Evolutionary conservation across 2,113 vertebrate species (phyloP).

Genomic region (Nerophis ophidion): DNA sequence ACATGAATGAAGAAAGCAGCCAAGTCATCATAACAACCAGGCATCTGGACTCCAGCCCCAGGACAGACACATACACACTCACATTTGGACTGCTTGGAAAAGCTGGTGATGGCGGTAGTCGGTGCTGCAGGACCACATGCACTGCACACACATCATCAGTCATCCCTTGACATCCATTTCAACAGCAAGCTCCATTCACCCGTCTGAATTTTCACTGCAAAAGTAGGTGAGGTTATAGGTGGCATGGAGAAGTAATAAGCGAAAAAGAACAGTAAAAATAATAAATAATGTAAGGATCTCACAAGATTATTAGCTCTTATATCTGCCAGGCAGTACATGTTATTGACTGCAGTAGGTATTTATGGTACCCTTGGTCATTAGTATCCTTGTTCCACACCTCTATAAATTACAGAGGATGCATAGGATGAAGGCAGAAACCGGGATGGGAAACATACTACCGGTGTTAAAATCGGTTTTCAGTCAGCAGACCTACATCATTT

Average conservation of each 20-base stretch:
- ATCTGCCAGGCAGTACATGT: not conserved
- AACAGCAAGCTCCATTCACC: conserved; percentile 6
- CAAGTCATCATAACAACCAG: conserved; percentile 47
- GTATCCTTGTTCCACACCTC: not conserved
- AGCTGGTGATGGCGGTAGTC: conserved; percentile 2
- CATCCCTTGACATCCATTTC: conserved; percentile 7
- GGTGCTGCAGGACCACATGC: conserved; percentile 4
- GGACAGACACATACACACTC: conserved; percentile 28
- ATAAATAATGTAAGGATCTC: not conserved
- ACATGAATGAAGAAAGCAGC: conserved; percentile 20
- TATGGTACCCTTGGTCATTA: not conserved
- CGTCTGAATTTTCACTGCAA: conserved; percentile 7
- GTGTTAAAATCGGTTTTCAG: too few relatives aligned
- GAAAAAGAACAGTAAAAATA: not conserved
- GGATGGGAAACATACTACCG: too few relatives aligned
- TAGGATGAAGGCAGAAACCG: not conserved
- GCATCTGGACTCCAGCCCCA: conserved; percentile 26
- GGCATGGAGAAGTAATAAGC: not conserved
- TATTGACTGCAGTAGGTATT: conserved; percentile 1
- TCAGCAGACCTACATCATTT: too few relatives aligned
- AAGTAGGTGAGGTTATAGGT: not conserved
- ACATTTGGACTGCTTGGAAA: conserved; percentile 11
- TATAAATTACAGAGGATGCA: not conserved
- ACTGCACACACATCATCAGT: conserved; percentile 6
- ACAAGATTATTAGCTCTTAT: not conserved